phyloP scores from a whole-genome alignment of 2,888 invertebrate species.

The Eledone cirrhosa region DNA sequence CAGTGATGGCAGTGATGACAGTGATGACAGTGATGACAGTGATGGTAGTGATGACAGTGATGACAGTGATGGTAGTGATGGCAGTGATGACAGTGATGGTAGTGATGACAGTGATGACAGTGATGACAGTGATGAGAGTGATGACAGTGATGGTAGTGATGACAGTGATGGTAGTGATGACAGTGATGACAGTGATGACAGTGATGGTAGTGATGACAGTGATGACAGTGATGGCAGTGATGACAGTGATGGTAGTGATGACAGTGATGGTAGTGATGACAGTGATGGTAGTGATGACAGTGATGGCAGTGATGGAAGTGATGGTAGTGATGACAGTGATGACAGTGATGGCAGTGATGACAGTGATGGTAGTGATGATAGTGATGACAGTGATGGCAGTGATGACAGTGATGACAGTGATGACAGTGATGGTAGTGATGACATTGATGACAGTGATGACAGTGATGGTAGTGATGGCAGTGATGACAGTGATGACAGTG shows the following conservation, averaged over 20 bases:
- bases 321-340: no score
- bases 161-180: neutral
- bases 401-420: conserved; percentile 26
- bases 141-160: no score
- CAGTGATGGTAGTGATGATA: conserved; percentile 30
- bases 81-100: conserved; percentile 22
- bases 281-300: no score
- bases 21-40: conserved; percentile 16
- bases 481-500: conserved; percentile 18
- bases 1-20: neutral
- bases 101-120: no score
- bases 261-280: neutral
- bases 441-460: no score
- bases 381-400: conserved; percentile 29
- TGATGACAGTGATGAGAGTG: no score
- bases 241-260: neutral
- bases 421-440: conserved; percentile 5
- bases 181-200: neutral
- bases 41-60: conserved; percentile 6
- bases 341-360: conserved; percentile 1
- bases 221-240: neutral
- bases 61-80: neutral
- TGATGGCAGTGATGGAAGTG: no score
- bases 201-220: neutral
- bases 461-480: conserved; percentile 28